Evolutionary conservation across 2,113 vertebrate genomes (phyloP), one percentile per base, ranked within the genome.

Genomic region (Pelodiscus sinensis): DNA sequence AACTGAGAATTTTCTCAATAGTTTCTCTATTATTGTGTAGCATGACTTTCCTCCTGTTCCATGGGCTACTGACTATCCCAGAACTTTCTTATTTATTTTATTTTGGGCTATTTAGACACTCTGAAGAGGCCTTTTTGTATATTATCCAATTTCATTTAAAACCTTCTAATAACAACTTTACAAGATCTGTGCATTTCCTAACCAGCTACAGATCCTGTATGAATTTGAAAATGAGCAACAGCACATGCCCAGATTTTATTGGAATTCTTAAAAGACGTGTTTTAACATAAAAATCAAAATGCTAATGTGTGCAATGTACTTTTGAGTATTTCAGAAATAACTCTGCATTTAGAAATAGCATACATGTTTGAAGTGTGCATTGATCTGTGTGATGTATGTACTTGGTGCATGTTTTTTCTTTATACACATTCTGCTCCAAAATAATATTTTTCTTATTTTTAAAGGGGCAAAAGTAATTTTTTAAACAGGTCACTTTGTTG

Each of bases 21-120:
- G 31, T 95, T 96, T 95, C 13, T 95, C 50, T 87, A 51, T 90
- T 78, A 81, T 71, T 68, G 10, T 57, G 38, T 84, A 52, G 58
- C 54, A 60, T 38, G 84, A 29, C 78, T 91, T 51, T 80, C 91
- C 22, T 11, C 88, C 85, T 90, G 82, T 62, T 78, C 86, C 83
- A 19, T 79, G n/a, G 55, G 79, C 56, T 81, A 51, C 31, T 82
- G 5, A 84, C 75, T 88, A 57, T 27, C 83, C 62, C 93, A 86
- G 65, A 93, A 81, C 91, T 75, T 85, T 87, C 51, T 93, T 82
- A 44, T 81, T 75, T 84, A 81, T 60, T 75, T 79, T 94, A 82
- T 35, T 91, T 60, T 50, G 44, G 38, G 44, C 56, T 82, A 58
- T 73, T 21, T 62, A 79, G 81, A 77, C 62, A 77, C 35, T 77